A percentile compares a stretch with the other conserved stretches of the same genome.
Evolutionary conservation across 1,140 invertebrate genomes (phyloP).

Genomic region (Propsilocerus akamusi): DNA sequence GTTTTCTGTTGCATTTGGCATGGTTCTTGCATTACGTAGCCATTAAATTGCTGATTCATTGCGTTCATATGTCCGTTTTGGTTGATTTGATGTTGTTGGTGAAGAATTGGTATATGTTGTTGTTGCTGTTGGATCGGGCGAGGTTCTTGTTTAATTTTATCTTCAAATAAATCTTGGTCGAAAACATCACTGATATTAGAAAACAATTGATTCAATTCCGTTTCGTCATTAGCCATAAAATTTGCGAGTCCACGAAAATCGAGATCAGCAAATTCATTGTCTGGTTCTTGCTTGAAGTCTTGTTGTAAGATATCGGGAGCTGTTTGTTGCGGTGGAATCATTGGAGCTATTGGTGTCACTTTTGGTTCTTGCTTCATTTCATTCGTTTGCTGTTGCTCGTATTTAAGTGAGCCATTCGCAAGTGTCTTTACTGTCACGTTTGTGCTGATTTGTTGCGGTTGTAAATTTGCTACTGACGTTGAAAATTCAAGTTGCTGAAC

Average conservation of each 20-base stretch:
- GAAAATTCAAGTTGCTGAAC: constrained; percentile 78
- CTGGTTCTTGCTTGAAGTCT: constrained; percentile 71
- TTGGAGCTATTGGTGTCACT: constrained; percentile 17
- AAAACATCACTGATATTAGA: constrained; percentile 57
- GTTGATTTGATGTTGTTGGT: no score
- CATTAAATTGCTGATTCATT: background rate
- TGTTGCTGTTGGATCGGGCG: constrained; percentile 31
- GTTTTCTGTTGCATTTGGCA: constrained; percentile 8
- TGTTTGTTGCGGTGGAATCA: constrained; percentile 9
- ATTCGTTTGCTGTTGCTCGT: constrained; percentile 16
- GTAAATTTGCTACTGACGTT: constrained; percentile 57
- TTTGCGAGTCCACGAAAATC: constrained; percentile 64
- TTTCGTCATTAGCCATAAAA: constrained; percentile 59
- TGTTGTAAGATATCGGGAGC: constrained; percentile 34
- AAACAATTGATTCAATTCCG: constrained; percentile 25
- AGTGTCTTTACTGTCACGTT: constrained; percentile 83
- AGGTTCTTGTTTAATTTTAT: constrained; percentile 21
- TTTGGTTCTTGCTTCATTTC: constrained; percentile 13
- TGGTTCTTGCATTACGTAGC: background rate
- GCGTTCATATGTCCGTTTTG: background rate
- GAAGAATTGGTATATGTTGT: constrained; percentile 18
- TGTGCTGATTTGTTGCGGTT: constrained; percentile 76
- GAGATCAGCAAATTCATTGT: constrained; percentile 64
- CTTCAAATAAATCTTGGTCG: constrained; percentile 54
- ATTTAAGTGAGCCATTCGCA: constrained; percentile 54